Base-by-base conservation (phyloP, 2,113 vertebrate species). In the Crotalus viridis region DNA sequence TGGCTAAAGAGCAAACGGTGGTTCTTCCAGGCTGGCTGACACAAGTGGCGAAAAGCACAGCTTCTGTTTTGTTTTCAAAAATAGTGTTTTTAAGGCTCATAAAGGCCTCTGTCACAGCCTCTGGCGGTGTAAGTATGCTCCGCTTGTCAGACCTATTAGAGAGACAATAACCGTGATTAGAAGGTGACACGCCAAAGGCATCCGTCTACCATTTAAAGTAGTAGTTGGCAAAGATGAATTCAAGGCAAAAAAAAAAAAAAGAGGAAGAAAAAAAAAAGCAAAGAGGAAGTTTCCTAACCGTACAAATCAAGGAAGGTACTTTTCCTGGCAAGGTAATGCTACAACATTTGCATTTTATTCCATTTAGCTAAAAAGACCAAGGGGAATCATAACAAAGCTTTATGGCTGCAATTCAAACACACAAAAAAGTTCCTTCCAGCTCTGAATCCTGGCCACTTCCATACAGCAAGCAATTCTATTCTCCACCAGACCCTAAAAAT, bases 401-500 rank as follows among this genome's bases (percentile, higher is more conserved):
- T 43, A 81, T 39, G 69, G 5, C 69, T 81, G 69, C 33, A 81
- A 33, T 81, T 81, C 69, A 39, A 81, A 39, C 13, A 39, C n/a
- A n/a, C 57, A 61, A 4, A 24, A 21, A 81, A 81, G 69, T 81
- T 81, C 8, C 33, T 81, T 39, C 69, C n/a, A 19, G 69, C 69
- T 81, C 33, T 3, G 69, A 19, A 81, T 81, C 69, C 3, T 81
- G 33, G 2, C 69, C 69, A 81, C 69, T 81, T 81, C 69, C 33
- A 39, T 6, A 33, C 69, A 81, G 69, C 33, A 81, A 51, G 39
- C n/a, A 19, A 6, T 39, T 81, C 15, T 33, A 81, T 81, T 39
- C 69, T 33, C 69, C 69, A 81, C 8, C 69, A 81, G 94, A 97
- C 93, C 93, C 91, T 56, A 95, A 91, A 93, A 92, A 94, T 94